Percentiles rank a stretch among this genome's conserved stretches.
These are phyloP conservation scores for Pteropus alecto DNA, from an alignment of 2,113 vertebrate species.

Conservation along the genomic window DNA sequence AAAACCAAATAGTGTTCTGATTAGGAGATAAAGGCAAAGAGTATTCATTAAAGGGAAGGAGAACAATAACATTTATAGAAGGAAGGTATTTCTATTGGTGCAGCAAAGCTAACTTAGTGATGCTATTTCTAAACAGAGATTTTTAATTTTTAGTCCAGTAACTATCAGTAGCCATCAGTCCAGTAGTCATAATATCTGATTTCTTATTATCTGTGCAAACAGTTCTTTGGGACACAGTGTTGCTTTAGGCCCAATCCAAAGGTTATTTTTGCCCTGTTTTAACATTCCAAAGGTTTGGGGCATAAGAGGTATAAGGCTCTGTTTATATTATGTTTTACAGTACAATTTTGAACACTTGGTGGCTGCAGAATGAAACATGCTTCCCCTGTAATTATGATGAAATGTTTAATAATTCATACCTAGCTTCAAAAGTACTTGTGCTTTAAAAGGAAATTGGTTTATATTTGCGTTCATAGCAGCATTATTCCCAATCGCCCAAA, in stretches of 20 bases:
- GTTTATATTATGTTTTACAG: background rate
- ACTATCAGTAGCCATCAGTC: background rate
- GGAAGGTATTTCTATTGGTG: background rate
- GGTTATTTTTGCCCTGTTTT: background rate
- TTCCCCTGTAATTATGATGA: constrained; percentile 75
- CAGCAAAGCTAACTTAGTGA: background rate
- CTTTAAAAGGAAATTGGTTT: constrained; percentile 57
- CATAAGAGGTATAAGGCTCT: background rate
- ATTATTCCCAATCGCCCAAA: too few relatives aligned
- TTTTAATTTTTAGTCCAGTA: background rate
- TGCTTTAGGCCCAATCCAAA: background rate
- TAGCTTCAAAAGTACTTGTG: constrained; percentile 56
- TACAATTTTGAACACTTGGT: constrained; percentile 66
- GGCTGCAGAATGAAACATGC: constrained; percentile 65
- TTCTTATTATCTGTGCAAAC: background rate
- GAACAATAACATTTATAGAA: background rate
- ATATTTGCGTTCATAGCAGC: fast-evolving
- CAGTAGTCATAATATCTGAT: background rate
- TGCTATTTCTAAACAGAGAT: background rate
- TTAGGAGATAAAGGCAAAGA: background rate
- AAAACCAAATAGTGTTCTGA: background rate
- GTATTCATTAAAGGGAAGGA: background rate
- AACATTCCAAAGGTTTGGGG: background rate
- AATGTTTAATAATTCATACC: constrained; percentile 76
- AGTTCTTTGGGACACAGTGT: background rate